phyloP scores from a whole-genome alignment of 2,113 vertebrate genomes.

The Chlorocebus sabaeus region DNA sequence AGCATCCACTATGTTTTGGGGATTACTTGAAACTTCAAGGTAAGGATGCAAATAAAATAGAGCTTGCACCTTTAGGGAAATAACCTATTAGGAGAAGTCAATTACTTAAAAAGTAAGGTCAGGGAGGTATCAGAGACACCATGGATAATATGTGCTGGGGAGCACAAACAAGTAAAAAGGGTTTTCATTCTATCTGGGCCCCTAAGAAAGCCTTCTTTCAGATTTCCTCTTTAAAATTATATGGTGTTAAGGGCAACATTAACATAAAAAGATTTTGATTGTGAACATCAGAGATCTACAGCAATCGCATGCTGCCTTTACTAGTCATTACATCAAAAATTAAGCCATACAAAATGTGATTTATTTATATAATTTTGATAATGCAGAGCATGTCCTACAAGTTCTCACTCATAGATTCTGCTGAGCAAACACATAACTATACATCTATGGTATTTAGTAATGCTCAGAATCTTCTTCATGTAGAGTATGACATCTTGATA shows the following conservation, averaged over 20 bases:
- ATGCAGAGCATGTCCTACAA: not conserved
- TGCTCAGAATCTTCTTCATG: not conserved
- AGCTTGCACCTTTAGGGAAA: not conserved
- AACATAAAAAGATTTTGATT: not conserved
- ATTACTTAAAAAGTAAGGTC: not conserved
- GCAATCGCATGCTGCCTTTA: not conserved
- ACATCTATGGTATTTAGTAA: not conserved
- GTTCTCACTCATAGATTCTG: not conserved
- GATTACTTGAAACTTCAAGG: slow-evolving; percentile 3
- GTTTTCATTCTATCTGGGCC: not conserved
- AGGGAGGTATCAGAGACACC: not conserved
- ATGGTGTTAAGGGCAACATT: not conserved
- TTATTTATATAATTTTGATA: not conserved
- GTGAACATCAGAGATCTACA: not conserved
- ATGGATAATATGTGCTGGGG: not conserved
- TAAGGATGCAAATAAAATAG: slow-evolving; percentile 8
- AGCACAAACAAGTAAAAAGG: not conserved
- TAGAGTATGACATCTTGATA: not conserved
- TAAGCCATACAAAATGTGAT: not conserved
- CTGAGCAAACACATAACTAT: not conserved
- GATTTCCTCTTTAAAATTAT: not conserved
- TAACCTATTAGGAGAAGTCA: not conserved
- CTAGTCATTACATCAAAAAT: not conserved
- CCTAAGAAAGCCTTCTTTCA: not conserved
- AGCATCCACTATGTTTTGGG: not conserved